A percentile compares a stretch with the other conserved stretches of the same genome.
phyloP scores from a whole-genome alignment of 2,888 invertebrate species.

The Thelaira solivaga region DNA sequence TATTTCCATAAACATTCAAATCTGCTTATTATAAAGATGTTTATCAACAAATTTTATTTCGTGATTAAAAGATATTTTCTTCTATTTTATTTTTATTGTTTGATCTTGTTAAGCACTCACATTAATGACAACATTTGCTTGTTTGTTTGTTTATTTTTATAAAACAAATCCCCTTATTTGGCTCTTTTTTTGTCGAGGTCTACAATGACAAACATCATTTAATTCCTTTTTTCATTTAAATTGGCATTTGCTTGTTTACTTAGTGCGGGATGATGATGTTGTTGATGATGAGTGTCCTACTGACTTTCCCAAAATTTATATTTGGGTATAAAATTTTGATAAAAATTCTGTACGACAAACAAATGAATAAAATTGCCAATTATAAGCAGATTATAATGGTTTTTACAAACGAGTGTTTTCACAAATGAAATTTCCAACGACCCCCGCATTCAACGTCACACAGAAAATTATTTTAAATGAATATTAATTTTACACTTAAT shows the following conservation, averaged over 20 bases:
- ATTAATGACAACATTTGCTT: constrained; percentile 13
- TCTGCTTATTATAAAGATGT: constrained; percentile 72
- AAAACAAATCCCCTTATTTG: constrained; percentile 44
- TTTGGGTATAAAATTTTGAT: constrained; percentile 21
- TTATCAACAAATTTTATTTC: constrained; percentile 68
- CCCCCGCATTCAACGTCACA: constrained; percentile 35
- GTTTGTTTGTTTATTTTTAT: constrained; percentile 28
- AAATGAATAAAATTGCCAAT: constrained; percentile 55
- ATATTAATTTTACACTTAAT: constrained; percentile 53
- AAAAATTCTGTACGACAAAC: background rate
- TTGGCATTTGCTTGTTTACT: constrained; percentile 8
- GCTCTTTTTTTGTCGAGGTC: background rate
- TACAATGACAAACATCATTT: constrained; percentile 21
- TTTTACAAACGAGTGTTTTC: constrained; percentile 1
- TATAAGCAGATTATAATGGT: constrained; percentile 57
- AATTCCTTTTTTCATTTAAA: constrained; percentile 1
- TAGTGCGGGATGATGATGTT: constrained; percentile 42
- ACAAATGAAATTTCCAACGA: constrained; percentile 1
- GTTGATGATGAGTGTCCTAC: constrained; percentile 35
- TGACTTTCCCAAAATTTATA: constrained; percentile 25
- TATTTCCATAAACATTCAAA: constrained; percentile 57
- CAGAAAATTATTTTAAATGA: constrained; percentile 41
- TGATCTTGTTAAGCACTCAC: constrained; percentile 22
- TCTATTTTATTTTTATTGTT: background rate
- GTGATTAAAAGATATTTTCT: constrained; percentile 35